These are phyloP conservation scores for Coenonympha arcania DNA, from an alignment of 2,888 invertebrate species.

Conservation along the genomic window DNA sequence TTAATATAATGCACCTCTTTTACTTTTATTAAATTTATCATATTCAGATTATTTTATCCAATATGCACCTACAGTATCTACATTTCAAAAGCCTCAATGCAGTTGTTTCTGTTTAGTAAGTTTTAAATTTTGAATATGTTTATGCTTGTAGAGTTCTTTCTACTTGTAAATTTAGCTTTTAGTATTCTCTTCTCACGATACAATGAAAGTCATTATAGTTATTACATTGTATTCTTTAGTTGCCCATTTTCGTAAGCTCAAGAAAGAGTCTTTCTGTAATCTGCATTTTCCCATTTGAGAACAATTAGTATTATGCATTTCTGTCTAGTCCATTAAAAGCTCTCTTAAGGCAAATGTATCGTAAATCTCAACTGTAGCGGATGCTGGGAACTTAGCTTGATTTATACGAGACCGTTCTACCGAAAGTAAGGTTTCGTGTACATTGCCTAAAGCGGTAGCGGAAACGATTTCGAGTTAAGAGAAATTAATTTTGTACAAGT, in stretches of 20 bases:
- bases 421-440: background rate
- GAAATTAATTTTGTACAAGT: too few relatives aligned
- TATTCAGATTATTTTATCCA: too few relatives aligned
- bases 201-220: too few relatives aligned
- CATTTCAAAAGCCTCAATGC: too few relatives aligned
- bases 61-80: too few relatives aligned
- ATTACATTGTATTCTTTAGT: background rate
- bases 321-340: slow-evolving; percentile 14
- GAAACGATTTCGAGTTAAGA: background rate
- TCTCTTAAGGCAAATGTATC: slow-evolving; percentile 22
- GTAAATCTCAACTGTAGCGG: slow-evolving; percentile 20
- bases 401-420: slow-evolving; percentile 15
- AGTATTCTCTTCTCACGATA: too few relatives aligned
- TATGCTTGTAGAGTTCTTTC: too few relatives aligned
- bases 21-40: too few relatives aligned
- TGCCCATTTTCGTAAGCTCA: background rate
- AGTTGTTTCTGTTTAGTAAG: too few relatives aligned
- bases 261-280: background rate
- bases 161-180: too few relatives aligned
- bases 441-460: background rate
- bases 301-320: slow-evolving; percentile 14
- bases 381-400: slow-evolving; percentile 22
- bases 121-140: too few relatives aligned
- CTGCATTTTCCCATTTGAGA: background rate
- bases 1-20: too few relatives aligned